Percentiles rank a stretch among this genome's conserved stretches.
Evolutionary conservation across 2,888 invertebrate species (phyloP).

Genomic region (Lycocerus yunnanus): DNA sequence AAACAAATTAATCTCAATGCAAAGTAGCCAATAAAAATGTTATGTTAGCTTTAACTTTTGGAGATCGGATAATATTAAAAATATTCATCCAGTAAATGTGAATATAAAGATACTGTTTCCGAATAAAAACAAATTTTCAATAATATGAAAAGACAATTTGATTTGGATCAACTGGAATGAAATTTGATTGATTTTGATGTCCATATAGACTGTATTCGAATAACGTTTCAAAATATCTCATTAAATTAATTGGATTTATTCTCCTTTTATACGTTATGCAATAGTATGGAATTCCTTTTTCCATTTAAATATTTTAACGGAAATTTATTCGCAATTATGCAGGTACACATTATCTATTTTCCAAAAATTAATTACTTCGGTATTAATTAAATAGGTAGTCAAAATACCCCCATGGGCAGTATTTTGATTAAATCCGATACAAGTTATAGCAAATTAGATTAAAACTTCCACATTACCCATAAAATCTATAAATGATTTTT

Average conservation of each 20-base stretch:
- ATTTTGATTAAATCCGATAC: background rate
- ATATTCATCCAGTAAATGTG: background rate
- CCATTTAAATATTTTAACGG: background rate
- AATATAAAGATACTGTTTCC: background rate
- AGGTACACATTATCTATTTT: background rate
- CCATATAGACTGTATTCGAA: background rate
- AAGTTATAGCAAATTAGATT: background rate
- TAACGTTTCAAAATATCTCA: background rate
- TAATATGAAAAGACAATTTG: constrained; percentile 2
- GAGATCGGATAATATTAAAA: background rate
- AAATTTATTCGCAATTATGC: background rate
- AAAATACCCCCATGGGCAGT: no score
- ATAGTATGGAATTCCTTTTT: background rate
- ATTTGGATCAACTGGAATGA: constrained; percentile 1
- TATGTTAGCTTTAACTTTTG: background rate
- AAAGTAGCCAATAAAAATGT: background rate
- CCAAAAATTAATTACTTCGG: background rate
- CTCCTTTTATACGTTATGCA: background rate
- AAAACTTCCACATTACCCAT: background rate
- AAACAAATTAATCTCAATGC: background rate
- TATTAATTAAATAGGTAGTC: background rate
- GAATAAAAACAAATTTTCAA: background rate
- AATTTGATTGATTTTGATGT: constrained; percentile 2
- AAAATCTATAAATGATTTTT: background rate
- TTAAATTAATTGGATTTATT: background rate